A percentile compares a stretch with the other conserved stretches of the same genome.
phyloP scores from a whole-genome alignment of 2,888 invertebrate species.

The Enchytraeus crypticus region DNA sequence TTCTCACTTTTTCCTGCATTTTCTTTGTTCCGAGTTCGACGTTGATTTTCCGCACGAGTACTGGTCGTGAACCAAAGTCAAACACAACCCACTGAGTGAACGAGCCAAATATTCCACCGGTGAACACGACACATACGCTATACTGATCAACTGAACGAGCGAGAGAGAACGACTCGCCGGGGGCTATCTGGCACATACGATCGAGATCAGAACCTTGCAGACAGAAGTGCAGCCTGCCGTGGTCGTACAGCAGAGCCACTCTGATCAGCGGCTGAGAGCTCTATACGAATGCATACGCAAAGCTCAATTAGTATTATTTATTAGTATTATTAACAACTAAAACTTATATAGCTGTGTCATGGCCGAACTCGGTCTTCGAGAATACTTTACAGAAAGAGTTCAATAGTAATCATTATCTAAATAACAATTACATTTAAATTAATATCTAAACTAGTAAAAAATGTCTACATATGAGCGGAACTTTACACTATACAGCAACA shows the following conservation, averaged over 20 bases:
- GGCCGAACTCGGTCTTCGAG: too few relatives aligned
- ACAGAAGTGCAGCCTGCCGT: slow-evolving; percentile 40
- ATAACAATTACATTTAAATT: too few relatives aligned
- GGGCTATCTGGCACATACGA: slow-evolving; percentile 34
- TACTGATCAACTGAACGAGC: neutral
- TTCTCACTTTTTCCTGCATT: slow-evolving; percentile 35
- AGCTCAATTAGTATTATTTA: too few relatives aligned
- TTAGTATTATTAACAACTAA: too few relatives aligned
- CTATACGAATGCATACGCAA: slow-evolving; percentile 14
- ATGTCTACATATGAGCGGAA: too few relatives aligned
- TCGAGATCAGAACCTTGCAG: slow-evolving; percentile 26
- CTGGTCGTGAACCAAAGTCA: slow-evolving; percentile 40
- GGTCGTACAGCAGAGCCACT: slow-evolving; percentile 38
- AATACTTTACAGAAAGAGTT: too few relatives aligned
- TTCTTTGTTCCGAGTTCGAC: slow-evolving; percentile 37
- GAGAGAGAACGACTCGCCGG: slow-evolving; percentile 33
- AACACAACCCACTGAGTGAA: slow-evolving; percentile 41
- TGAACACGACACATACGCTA: slow-evolving; percentile 29
- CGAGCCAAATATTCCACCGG: slow-evolving; percentile 41
- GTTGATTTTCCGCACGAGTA: slow-evolving; percentile 35
- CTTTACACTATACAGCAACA: too few relatives aligned
- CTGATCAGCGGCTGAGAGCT: slow-evolving; percentile 25
- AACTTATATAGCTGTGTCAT: too few relatives aligned
- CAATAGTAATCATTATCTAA: too few relatives aligned
- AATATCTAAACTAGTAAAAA: neutral